phyloP scores from a whole-genome alignment of 2,888 invertebrate species.

The Ormyrus labotus region DNA sequence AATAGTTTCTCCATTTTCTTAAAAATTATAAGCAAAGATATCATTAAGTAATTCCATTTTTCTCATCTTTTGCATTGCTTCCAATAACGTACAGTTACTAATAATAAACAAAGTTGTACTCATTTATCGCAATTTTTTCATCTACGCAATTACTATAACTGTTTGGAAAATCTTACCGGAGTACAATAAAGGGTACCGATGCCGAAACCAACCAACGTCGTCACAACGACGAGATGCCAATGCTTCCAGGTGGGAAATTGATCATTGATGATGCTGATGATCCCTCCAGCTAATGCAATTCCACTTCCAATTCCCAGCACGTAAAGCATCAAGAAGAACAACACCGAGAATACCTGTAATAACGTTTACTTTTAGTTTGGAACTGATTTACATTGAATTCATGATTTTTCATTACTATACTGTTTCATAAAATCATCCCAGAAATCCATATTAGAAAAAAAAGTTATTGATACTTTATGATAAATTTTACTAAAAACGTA shows the following conservation, averaged over 20 bases:
- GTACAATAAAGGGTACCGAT: slow-evolving; percentile 76
- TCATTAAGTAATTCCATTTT: neutral
- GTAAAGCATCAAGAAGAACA: slow-evolving; percentile 78
- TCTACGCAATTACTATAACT: too few species aligned
- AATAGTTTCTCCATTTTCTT: neutral
- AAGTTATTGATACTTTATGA: too few species aligned
- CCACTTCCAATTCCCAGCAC: slow-evolving; percentile 78
- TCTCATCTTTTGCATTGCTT: neutral
- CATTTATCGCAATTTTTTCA: too few species aligned
- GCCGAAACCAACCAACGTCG: slow-evolving; percentile 72
- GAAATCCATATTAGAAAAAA: too few species aligned
- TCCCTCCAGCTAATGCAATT: slow-evolving; percentile 73
- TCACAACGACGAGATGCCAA: slow-evolving; percentile 72
- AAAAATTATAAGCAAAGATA: neutral
- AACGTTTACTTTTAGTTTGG: too few species aligned
- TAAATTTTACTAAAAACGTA: too few species aligned
- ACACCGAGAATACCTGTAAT: slow-evolving; percentile 76
- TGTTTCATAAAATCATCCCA: too few species aligned
- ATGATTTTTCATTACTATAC: too few species aligned
- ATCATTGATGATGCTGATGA: slow-evolving; percentile 76
- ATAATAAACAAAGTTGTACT: slow-evolving; percentile 14
- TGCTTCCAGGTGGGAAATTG: slow-evolving; percentile 74
- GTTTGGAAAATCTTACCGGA: slow-evolving; percentile 68
- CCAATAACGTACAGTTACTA: slow-evolving; percentile 50
- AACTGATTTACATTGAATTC: too few species aligned